Evolutionary conservation across 2,113 vertebrate species (phyloP).

Genomic region (Oplegnathus fasciatus): DNA sequence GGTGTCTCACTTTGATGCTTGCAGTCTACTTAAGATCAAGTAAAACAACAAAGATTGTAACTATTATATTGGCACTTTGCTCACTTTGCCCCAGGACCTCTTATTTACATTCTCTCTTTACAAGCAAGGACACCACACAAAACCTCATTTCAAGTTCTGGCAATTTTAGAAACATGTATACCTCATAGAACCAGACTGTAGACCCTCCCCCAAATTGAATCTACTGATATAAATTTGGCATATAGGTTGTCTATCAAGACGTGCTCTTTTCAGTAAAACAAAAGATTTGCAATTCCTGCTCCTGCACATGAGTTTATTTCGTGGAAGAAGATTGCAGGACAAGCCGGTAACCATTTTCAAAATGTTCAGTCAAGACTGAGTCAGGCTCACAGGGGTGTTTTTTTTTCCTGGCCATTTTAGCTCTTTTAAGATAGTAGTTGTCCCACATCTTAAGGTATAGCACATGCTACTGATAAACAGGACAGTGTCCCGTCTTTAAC

Average conservation of each 20-base stretch:
- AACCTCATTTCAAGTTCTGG: constrained; percentile 28
- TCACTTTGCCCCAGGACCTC: background rate
- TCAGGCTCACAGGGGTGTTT: too few relatives aligned
- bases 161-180: constrained; percentile 19
- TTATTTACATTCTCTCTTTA: background rate
- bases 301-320: background rate
- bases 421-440: background rate
- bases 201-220: background rate
- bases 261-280: background rate
- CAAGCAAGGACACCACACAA: constrained; percentile 11
- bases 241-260: background rate
- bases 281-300: background rate
- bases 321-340: background rate
- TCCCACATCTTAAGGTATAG: constrained; percentile 16
- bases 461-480: constrained; percentile 62
- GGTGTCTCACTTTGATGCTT: constrained; percentile 16
- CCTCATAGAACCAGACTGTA: constrained; percentile 13
- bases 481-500: background rate
- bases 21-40: background rate
- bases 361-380: background rate
- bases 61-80: background rate
- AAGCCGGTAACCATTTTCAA: background rate
- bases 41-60: background rate
- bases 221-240: background rate
- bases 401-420: background rate